A percentile compares a stretch with the other conserved stretches of the same genome.
phyloP scores from a whole-genome alignment of 2,888 invertebrate genomes.

The Thecocarcelia acutangulata region DNA sequence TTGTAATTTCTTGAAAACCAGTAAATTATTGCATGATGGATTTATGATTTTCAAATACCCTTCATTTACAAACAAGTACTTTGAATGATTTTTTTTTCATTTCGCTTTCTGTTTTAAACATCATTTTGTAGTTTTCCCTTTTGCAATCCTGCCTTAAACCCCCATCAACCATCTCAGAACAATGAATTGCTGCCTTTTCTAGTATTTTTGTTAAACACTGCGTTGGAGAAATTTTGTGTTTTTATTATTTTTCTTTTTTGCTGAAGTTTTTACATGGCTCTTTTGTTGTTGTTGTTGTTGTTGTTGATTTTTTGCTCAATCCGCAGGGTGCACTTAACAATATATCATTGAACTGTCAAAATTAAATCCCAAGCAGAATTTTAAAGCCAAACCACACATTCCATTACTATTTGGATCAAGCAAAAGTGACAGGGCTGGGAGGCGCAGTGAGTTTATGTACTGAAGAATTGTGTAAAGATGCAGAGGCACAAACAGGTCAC shows the following conservation, averaged over 20 bases:
- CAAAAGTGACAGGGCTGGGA: conserved; percentile 62
- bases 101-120: conserved; percentile 41
- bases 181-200: conserved; percentile 53
- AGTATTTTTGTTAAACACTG: conserved; percentile 41
- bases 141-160: conserved; percentile 43
- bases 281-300: no score
- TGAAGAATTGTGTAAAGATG: conserved; percentile 25
- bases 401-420: conserved; percentile 68
- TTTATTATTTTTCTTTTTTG: conserved; percentile 27
- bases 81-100: conserved; percentile 35
- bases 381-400: conserved; percentile 68
- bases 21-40: conserved; percentile 66
- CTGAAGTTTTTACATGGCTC: conserved; percentile 23
- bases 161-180: conserved; percentile 55
- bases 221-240: conserved; percentile 46
- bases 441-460: background rate
- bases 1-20: conserved; percentile 43
- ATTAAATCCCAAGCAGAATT: conserved; percentile 78
- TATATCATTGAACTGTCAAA: conserved; percentile 81
- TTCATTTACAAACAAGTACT: conserved; percentile 58
- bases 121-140: conserved; percentile 52
- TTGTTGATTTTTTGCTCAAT: conserved; percentile 63
- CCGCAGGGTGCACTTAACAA: conserved; percentile 78
- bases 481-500: conserved; percentile 61
- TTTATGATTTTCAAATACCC: conserved; percentile 69